A percentile compares a stretch with the other conserved stretches of the same genome.
Evolutionary conservation across 2,888 invertebrate species (phyloP).

Genomic region (Drosophila subsilvestris): DNA sequence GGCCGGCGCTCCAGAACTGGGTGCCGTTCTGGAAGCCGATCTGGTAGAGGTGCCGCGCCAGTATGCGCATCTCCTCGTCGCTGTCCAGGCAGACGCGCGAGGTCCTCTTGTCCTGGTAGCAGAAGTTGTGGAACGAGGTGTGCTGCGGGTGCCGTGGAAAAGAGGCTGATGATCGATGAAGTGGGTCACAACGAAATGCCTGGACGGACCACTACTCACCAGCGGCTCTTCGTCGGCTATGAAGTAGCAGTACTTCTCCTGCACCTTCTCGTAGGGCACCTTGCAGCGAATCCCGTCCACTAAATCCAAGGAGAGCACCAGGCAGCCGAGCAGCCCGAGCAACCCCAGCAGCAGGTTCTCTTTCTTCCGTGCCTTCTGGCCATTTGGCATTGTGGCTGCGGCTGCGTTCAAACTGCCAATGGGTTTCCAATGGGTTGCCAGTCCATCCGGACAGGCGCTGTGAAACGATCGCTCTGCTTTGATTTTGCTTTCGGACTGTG

Average conservation of each 20-base stretch:
- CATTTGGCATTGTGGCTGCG: conserved; percentile 50
- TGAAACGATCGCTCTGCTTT: conserved; percentile 26
- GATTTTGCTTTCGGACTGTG: conserved; percentile 14
- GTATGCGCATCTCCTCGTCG: conserved; percentile 59
- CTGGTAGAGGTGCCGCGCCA: conserved; percentile 62
- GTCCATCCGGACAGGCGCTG: neutral
- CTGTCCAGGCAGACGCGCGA: conserved; percentile 71
- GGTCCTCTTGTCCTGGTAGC: conserved; percentile 68
- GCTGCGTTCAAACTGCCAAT: conserved; percentile 34
- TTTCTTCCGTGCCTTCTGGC: conserved; percentile 19
- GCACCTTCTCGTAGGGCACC: conserved; percentile 63
- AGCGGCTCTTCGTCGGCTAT: conserved; percentile 50
- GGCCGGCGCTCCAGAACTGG: conserved; percentile 72
- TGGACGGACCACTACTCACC: conserved; percentile 45
- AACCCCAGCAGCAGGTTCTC: neutral
- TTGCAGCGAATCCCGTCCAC: conserved; percentile 49
- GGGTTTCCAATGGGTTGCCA: conserved; percentile 14
- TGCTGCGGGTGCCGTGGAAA: conserved; percentile 28
- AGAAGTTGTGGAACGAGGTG: conserved; percentile 66
- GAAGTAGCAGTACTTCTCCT: conserved; percentile 62
- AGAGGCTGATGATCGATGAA: neutral
- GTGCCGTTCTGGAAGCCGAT: conserved; percentile 59
- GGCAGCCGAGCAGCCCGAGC: neutral
- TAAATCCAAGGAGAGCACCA: conserved; percentile 11
- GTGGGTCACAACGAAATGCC: neutral